Evolutionary conservation across 1,140 invertebrate genomes (phyloP), one percentile per base, ranked within the genome.

Genomic region (Apis cerana): DNA sequence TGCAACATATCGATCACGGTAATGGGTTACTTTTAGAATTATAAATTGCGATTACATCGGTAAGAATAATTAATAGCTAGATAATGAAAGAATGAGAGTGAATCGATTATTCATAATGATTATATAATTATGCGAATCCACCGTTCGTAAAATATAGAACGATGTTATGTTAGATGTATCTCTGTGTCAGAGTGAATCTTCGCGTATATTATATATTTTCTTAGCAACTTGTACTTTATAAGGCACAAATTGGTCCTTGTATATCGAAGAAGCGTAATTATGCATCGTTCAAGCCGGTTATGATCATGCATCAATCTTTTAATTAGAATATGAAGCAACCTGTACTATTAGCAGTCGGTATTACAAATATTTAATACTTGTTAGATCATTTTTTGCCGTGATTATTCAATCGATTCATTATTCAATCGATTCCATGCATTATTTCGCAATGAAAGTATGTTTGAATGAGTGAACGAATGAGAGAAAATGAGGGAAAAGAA

Each of bases 1-100:
- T 81, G 82, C 79, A 82, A 88, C 87, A 88, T 88, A 88, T 88
- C 87, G 86, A 88, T 78, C 84, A 85, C 76, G 83, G 78, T 88
- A 79, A 87, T 82, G 61, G 84, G 62, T 82, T 68, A 75, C 75
- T 78, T 70, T 52, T 88, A 71, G 59, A 76, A 85, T 64, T 80
- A 85, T 27, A 62, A 54, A 65, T 56, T 59, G 61, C 48, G 71
- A 87, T 15, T 71, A 75, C 43, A 19, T 70, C 56, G 61, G 67
- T 68, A 71, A 83, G 62, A 48, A 79, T 64, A 84, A 74, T 43
- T 76, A 61, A 74, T 74, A 74, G 15, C n/a, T 83, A 79, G 70
- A 33, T 64, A 62, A 52, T 17, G 17, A 65, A 33, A 65, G 27
- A 75, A 17, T 23, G 33, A 15, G 83, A 65, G 71, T 62, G 54